Evolutionary conservation across 2,888 invertebrate species (phyloP).

Genomic region (Rotaria socialis): DNA sequence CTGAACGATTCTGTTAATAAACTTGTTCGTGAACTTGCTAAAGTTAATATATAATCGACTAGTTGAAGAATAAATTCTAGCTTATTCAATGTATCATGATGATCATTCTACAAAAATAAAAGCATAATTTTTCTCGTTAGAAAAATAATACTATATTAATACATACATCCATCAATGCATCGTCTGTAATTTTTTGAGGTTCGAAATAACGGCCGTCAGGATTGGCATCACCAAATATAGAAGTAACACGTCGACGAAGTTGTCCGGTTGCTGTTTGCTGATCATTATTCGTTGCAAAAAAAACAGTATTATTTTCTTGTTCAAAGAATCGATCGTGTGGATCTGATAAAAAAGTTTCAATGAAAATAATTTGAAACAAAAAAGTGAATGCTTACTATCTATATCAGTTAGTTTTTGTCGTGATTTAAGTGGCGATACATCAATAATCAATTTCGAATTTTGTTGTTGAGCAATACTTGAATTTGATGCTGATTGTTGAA

Average conservation of each 20-base stretch:
- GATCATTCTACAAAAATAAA: slow-evolving; percentile 70
- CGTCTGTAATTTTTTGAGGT: slow-evolving; percentile 38
- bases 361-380: neutral
- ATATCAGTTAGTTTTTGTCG: slow-evolving; percentile 23
- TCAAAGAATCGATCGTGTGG: slow-evolving; percentile 28
- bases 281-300: neutral
- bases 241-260: neutral
- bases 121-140: neutral
- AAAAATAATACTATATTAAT: neutral
- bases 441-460: neutral
- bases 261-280: neutral
- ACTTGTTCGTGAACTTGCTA: slow-evolving; percentile 62
- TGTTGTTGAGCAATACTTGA: neutral
- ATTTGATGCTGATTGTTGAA: neutral
- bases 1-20: slow-evolving; percentile 55
- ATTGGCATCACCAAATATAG: neutral
- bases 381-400: neutral
- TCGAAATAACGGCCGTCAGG: slow-evolving; percentile 30
- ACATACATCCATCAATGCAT: slow-evolving; percentile 44
- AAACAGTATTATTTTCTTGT: neutral
- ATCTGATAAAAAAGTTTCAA: neutral
- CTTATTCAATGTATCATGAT: slow-evolving; percentile 92
- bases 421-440: slow-evolving; percentile 21
- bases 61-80: slow-evolving; percentile 90
- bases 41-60: slow-evolving; percentile 84